Percentiles rank a stretch among this genome's conserved stretches.
These are phyloP conservation scores for Macrobrachium nipponense DNA, from an alignment of 1,140 invertebrate species.

Conservation along the genomic window DNA sequence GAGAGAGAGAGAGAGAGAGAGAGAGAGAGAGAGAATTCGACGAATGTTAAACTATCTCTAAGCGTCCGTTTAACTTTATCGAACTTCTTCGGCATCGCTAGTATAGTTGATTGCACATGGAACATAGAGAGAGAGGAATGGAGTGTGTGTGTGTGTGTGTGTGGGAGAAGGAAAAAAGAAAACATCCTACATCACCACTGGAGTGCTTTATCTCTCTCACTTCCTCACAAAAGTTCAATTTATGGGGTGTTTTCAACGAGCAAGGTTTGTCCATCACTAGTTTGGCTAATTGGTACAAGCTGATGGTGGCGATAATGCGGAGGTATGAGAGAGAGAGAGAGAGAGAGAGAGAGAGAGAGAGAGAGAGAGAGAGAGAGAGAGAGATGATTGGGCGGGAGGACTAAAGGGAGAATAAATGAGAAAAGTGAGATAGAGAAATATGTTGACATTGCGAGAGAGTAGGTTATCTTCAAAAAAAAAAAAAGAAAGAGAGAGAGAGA, in stretches of 20 bases:
- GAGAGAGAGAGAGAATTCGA: background rate
- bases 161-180: background rate
- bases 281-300: slow-evolving; percentile 20
- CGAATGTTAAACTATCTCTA: background rate
- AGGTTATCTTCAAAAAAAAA: background rate
- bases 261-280: background rate
- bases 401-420: too few relatives aligned
- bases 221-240: too few relatives aligned
- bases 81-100: background rate
- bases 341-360: slow-evolving; percentile 8
- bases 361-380: background rate
- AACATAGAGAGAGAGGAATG: background rate
- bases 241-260: background rate
- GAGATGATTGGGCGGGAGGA: background rate
- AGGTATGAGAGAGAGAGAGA: slow-evolving; percentile 9
- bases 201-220: too few relatives aligned
- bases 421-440: background rate
- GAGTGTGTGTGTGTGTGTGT: background rate
- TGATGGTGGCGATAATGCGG: slow-evolving; percentile 10
- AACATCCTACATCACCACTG: too few relatives aligned
- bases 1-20: background rate
- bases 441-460: background rate
- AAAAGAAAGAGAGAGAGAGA: too few relatives aligned
- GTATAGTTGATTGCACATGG: background rate
- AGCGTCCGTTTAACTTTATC: too few relatives aligned